Evolutionary conservation across 2,113 vertebrate species (phyloP).

Genomic region (Rhinichthys klamathensis): DNA sequence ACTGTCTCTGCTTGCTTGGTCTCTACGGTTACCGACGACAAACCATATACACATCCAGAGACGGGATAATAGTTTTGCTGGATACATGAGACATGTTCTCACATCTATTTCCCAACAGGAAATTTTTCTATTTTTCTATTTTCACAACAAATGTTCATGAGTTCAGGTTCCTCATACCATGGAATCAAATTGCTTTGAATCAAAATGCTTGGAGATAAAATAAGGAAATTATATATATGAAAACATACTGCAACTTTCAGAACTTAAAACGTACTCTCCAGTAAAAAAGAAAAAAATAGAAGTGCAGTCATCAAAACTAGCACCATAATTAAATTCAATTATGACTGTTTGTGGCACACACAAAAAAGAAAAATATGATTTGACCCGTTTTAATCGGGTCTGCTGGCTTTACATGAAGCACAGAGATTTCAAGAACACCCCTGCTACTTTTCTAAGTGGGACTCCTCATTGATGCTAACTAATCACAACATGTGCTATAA

Average conservation of each 20-base stretch:
- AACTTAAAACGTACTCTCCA: neutral
- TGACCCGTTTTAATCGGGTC: conserved; percentile 10
- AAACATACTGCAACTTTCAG: neutral
- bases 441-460: conserved; percentile 17
- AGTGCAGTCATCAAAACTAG: neutral
- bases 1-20: conserved; percentile 16
- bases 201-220: neutral
- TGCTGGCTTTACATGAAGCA: conserved; percentile 7
- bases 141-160: neutral
- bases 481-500: conserved; percentile 43
- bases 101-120: neutral
- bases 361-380: neutral
- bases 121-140: no score
- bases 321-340: neutral
- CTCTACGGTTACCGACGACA: conserved; percentile 5
- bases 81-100: conserved; percentile 11
- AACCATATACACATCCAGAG: neutral
- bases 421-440: conserved; percentile 1
- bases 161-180: conserved; percentile 11
- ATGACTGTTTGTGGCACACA: neutral
- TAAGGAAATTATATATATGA: neutral
- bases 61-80: conserved; percentile 16
- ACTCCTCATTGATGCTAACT: conserved; percentile 36
- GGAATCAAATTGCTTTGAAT: neutral
- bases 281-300: neutral